These are phyloP conservation scores for Plestiodon gilberti DNA, from an alignment of 2,113 vertebrate species.

Conservation along the genomic window DNA sequence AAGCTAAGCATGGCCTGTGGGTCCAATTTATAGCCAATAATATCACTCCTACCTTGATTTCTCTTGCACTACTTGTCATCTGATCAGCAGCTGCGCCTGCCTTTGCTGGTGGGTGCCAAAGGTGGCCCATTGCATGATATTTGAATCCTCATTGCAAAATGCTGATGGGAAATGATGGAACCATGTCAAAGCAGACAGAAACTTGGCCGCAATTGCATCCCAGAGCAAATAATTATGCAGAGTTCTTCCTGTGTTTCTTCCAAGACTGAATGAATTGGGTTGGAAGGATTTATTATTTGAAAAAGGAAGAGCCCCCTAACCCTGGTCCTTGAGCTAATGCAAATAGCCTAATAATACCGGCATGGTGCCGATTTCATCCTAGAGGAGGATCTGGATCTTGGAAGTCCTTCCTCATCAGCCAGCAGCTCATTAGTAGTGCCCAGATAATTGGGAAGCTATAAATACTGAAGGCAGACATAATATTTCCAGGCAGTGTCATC, in stretches of 20 bases:
- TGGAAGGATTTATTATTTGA: accelerated
- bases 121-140: not conserved
- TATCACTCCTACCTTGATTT: not conserved
- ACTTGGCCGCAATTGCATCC: accelerated
- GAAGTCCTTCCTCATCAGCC: constrained; percentile 26
- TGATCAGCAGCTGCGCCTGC: not conserved
- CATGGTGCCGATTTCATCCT: constrained; percentile 6
- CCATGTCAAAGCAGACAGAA: not conserved
- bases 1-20: not conserved
- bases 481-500: constrained; percentile 69
- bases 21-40: not conserved
- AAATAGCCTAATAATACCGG: not conserved
- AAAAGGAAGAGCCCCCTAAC: not conserved
- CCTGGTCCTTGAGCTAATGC: not conserved
- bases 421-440: constrained; percentile 62
- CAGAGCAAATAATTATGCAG: not conserved
- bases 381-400: constrained; percentile 1
- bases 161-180: not conserved
- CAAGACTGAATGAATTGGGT: not conserved
- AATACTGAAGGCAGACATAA: constrained; percentile 69
- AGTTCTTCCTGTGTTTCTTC: not conserved
- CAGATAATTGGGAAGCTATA: constrained; percentile 61
- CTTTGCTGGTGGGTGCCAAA: not conserved
- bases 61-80: not conserved
- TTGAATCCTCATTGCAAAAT: not conserved